phyloP scores from a whole-genome alignment of 1,140 invertebrate genomes.

The Oedothorax gibbosus region DNA sequence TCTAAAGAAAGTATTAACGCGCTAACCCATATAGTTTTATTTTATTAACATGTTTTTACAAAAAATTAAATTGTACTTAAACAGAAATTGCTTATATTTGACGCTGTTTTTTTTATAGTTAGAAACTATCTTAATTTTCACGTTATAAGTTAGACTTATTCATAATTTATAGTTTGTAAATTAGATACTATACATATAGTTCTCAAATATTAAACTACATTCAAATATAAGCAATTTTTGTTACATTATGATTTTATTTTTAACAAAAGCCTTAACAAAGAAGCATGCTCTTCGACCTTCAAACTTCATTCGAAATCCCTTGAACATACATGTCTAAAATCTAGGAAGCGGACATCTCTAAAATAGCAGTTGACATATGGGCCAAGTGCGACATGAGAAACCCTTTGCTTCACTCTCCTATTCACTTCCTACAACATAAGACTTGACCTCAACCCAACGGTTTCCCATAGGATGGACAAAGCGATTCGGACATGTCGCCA shows the following conservation, averaged over 20 bases:
- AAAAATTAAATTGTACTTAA: too few species aligned
- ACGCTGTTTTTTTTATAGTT: too few species aligned
- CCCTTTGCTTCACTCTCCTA: neutral
- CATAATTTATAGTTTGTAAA: neutral
- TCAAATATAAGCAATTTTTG: neutral
- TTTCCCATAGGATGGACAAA: conserved; percentile 31
- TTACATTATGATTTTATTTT: neutral
- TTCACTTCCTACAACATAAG: conserved; percentile 4
- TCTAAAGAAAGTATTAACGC: too few species aligned
- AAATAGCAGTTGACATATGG: conserved; percentile 32
- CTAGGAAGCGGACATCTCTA: conserved; percentile 23
- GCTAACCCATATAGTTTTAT: too few species aligned
- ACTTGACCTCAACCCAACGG: conserved; percentile 41
- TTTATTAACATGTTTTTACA: too few species aligned
- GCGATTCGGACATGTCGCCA: neutral
- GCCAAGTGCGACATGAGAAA: conserved; percentile 38
- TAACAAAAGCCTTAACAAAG: neutral
- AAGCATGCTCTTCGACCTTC: conserved; percentile 17
- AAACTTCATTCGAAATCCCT: neutral
- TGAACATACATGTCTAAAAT: neutral
- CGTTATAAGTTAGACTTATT: neutral
- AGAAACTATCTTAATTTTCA: too few species aligned
- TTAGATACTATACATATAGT: neutral
- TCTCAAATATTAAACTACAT: neutral
- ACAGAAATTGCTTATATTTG: too few species aligned